phyloP scores from a whole-genome alignment of 2,797 vertebrate species.

The Phrynocephalus vlangalii region DNA sequence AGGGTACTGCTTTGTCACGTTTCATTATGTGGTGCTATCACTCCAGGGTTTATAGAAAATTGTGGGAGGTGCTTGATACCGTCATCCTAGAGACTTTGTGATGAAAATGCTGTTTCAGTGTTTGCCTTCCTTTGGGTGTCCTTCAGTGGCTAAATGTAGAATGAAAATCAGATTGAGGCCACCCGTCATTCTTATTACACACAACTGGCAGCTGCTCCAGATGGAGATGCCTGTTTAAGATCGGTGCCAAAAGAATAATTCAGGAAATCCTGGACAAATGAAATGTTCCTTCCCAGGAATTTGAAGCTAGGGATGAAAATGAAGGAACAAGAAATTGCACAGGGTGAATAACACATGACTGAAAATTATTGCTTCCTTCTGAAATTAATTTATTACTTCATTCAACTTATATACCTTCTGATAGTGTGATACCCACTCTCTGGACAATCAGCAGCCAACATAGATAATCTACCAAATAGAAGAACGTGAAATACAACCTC shows the following conservation, averaged over 20 bases:
- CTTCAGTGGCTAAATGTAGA: rapidly evolving
- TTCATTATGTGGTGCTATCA: slow-evolving; percentile 41
- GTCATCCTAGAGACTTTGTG: not conserved
- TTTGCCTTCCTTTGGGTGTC: not conserved
- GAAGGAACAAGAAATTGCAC: not conserved
- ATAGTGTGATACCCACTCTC: too few relatives aligned
- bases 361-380: not conserved
- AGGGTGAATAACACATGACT: not conserved
- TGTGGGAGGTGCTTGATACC: not conserved
- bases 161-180: not conserved
- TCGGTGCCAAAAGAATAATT: not conserved
- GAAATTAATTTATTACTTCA: too few relatives aligned
- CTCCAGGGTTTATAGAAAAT: slow-evolving; percentile 40
- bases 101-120: not conserved
- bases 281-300: not conserved
- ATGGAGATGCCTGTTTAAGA: slow-evolving; percentile 3
- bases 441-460: too few relatives aligned
- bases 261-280: not conserved
- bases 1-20: slow-evolving; percentile 45
- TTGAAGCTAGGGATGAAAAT: not conserved
- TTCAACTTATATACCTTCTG: too few relatives aligned
- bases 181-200: not conserved
- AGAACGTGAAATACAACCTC: too few relatives aligned
- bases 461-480: too few relatives aligned
- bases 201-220: not conserved